phyloP scores from a whole-genome alignment of 30 jellyfish, hydroid and myxozoan genomes.

The Mastigias papua region DNA sequence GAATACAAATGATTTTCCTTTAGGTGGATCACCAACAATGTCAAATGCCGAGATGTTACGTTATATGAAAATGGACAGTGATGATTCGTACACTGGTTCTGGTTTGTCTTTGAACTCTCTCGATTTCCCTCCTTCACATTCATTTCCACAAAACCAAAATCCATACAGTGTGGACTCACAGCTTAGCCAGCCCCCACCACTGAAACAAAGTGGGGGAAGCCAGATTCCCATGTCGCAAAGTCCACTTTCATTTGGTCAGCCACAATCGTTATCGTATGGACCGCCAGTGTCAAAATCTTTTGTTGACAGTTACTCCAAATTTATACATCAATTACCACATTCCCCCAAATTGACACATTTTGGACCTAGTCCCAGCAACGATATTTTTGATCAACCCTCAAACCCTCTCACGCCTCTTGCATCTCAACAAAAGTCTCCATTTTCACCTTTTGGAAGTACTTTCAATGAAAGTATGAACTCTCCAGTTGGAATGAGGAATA shows the following conservation, averaged over 20 bases:
- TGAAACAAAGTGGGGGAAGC: constrained; percentile 60
- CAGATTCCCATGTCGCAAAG: constrained; percentile 53
- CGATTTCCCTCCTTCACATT: constrained; percentile 61
- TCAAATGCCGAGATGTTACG: constrained; percentile 69
- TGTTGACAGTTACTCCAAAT: constrained; percentile 52
- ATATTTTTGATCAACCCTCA: constrained; percentile 82
- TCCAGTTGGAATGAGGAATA: constrained; percentile 52
- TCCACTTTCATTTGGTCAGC: constrained; percentile 68
- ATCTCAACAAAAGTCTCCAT: constrained; percentile 72
- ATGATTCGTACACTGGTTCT: constrained; percentile 37
- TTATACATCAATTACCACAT: constrained; percentile 69
- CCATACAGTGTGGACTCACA: constrained; percentile 60
- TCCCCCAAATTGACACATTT: constrained; percentile 94
- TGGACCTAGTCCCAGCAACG: constrained; percentile 91
- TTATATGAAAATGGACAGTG: constrained; percentile 54
- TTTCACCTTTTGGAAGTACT: constrained; percentile 65
- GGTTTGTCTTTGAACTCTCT: constrained; percentile 50
- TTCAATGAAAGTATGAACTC: constrained; percentile 52
- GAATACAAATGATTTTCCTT: constrained; percentile 36
- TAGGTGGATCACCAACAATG: constrained; percentile 63
- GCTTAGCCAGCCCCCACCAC: constrained; percentile 62
- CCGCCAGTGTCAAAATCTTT: constrained; percentile 68
- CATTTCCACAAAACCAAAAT: constrained; percentile 59
- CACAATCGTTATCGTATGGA: constrained; percentile 56
- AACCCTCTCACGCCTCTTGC: constrained; percentile 62